These are phyloP conservation scores for Enteromius treurensis DNA, from an alignment of 2,797 vertebrate species.

Conservation along the genomic window DNA sequence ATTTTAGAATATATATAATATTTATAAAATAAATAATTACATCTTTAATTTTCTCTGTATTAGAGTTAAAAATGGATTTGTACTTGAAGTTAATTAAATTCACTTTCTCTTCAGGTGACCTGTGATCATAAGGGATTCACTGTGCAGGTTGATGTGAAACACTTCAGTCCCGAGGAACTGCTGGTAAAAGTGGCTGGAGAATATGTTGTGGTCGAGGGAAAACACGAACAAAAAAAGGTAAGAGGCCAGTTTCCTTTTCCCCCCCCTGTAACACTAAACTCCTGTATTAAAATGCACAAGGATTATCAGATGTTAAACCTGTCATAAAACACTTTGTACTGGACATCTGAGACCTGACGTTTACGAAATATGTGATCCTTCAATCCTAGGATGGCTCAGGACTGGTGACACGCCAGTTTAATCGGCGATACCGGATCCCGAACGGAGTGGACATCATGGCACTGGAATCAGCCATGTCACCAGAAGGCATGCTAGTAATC, in stretches of 20 bases:
- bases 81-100: background rate
- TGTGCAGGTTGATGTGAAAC: conserved; percentile 78
- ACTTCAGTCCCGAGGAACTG: conserved; percentile 77
- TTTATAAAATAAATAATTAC: background rate
- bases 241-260: conserved; percentile 12
- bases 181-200: conserved; percentile 79
- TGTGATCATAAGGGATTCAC: conserved; percentile 76
- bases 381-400: conserved; percentile 70
- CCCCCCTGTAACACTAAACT: background rate
- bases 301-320: background rate
- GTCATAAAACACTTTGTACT: conserved; percentile 26
- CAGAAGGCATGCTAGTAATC: conserved; percentile 78
- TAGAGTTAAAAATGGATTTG: background rate
- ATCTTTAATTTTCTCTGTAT: background rate
- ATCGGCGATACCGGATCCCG: conserved; percentile 78
- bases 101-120: conserved; percentile 67
- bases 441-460: conserved; percentile 77
- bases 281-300: background rate
- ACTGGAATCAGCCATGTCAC: conserved; percentile 77
- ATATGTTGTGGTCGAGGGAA: conserved; percentile 82
- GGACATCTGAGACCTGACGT: background rate
- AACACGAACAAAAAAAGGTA: conserved; percentile 80
- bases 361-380: background rate
- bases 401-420: conserved; percentile 78
- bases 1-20: background rate